These are phyloP conservation scores for Micoletzkya japonica DNA, from an alignment of 2,888 invertebrate species.

Conservation along the genomic window DNA sequence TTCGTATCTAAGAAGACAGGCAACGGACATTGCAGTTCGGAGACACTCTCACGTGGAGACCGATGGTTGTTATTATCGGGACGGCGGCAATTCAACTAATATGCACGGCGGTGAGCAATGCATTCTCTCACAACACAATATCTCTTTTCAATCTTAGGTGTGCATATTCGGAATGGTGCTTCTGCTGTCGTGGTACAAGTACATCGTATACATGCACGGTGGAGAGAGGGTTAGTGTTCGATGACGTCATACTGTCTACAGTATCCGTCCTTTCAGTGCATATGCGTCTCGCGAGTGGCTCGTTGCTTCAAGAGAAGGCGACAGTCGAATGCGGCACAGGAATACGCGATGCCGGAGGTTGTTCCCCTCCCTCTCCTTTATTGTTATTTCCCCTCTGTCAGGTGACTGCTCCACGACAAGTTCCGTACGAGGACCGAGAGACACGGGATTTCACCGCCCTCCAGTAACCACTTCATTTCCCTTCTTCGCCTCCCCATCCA, in stretches of 20 bases:
- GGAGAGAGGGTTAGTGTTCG: slow-evolving; percentile 31
- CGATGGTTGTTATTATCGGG: slow-evolving; percentile 46
- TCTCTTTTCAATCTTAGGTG: slow-evolving; percentile 38
- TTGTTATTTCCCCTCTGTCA: not conserved
- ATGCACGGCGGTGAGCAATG: slow-evolving; percentile 31
- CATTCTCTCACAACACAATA: not conserved
- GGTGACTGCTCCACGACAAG: slow-evolving; percentile 7
- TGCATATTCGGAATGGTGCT: slow-evolving; percentile 42
- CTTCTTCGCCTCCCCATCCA: not conserved
- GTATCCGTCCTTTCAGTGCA: slow-evolving; percentile 1
- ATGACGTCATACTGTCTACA: not conserved
- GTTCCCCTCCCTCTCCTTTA: not conserved
- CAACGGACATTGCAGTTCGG: slow-evolving; percentile 25
- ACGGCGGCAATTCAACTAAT: slow-evolving; percentile 34
- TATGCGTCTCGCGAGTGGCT: not conserved
- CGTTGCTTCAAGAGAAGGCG: slow-evolving; percentile 2
- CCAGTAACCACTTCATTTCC: slow-evolving; percentile 9
- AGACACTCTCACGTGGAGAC: slow-evolving; percentile 34
- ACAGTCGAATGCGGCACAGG: not conserved
- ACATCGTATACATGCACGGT: slow-evolving; percentile 57
- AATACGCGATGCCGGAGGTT: slow-evolving; percentile 29
- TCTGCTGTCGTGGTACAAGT: slow-evolving; percentile 51
- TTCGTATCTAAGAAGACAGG: not conserved
- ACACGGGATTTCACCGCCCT: slow-evolving; percentile 6
- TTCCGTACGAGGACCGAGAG: slow-evolving; percentile 14